phyloP scores from a whole-genome alignment of 2,113 vertebrate genomes.

The Stegostoma tigrinum region DNA sequence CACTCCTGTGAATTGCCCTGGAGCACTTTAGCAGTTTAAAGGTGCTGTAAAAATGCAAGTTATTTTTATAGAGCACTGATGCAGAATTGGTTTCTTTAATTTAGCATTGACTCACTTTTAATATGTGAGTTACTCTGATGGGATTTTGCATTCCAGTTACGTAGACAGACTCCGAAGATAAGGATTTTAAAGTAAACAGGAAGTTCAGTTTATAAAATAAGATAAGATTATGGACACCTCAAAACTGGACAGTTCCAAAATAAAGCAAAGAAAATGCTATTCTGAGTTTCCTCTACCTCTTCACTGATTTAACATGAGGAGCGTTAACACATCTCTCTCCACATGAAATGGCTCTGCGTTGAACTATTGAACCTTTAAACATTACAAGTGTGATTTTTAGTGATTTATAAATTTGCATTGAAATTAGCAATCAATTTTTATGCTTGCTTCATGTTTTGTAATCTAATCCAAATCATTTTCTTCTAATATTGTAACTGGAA shows the following conservation, averaged over 20 bases:
- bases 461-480: not conserved
- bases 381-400: not conserved
- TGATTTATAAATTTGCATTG: not conserved
- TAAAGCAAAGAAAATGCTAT: not conserved
- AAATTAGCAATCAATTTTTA: not conserved
- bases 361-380: not conserved
- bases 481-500: not conserved
- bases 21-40: not conserved
- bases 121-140: too few species aligned
- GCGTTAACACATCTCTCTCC: not conserved
- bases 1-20: not conserved
- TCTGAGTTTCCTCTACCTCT: not conserved
- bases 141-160: not conserved
- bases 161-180: too few species aligned
- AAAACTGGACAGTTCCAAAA: not conserved
- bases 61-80: not conserved
- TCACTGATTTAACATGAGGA: not conserved
- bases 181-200: not conserved
- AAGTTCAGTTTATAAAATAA: not conserved
- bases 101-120: not conserved
- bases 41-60: not conserved
- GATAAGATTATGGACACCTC: not conserved
- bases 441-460: not conserved
- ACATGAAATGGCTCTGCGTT: not conserved
- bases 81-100: not conserved